Base-by-base conservation (phyloP, 2,113 vertebrate genomes). In the Malurus elegans region DNA sequence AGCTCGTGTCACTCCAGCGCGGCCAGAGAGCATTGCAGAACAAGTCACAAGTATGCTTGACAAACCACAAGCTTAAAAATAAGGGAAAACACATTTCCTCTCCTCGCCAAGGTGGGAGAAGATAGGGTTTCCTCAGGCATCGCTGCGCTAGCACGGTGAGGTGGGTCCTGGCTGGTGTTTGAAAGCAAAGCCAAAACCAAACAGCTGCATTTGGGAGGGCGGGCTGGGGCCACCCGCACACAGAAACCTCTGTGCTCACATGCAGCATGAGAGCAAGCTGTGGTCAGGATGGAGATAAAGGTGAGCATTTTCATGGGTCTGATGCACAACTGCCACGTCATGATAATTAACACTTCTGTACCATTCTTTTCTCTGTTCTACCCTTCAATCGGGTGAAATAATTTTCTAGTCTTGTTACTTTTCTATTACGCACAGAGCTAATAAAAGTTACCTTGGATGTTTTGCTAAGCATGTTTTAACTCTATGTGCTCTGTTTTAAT, bases 11-110 rank as follows among this genome's bases (percentile, higher is more conserved):
- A 0, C 58, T 70, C 79, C 95, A 91, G 92, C 2, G 0, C 0
- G 2, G 92, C 88, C 62, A 90, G 72, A 0, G 0, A 70, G 92
- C 6, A n/a, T 81, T 88, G 50, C 29, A 47, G 91, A 93, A 91
- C 91, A 96, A 93, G 79, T 44, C 82, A 86, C 60, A 96, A 71
- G 34, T 53, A 92, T 84, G 95, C 56, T 78, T 10, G 6, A 44
- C 83, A 92, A 92, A 94, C 95, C 96, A 81, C 92, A 93, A 54
- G 83, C 76, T 95, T 80, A 83, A 78, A 91, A 96, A 74, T 67
- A 94, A 90, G 42, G 86, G 47, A 73, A 96, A 95, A 88, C 72
- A 94, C 48, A 81, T 91, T 95, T 94, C 79, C 50, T 74, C 69
- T 74, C 40, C 72, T 92, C 5, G 2, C 60, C 56, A 88, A 95